These are phyloP conservation scores for Drosophila melanocephala DNA, from an alignment of 2,888 invertebrate species.

Conservation along the genomic window DNA sequence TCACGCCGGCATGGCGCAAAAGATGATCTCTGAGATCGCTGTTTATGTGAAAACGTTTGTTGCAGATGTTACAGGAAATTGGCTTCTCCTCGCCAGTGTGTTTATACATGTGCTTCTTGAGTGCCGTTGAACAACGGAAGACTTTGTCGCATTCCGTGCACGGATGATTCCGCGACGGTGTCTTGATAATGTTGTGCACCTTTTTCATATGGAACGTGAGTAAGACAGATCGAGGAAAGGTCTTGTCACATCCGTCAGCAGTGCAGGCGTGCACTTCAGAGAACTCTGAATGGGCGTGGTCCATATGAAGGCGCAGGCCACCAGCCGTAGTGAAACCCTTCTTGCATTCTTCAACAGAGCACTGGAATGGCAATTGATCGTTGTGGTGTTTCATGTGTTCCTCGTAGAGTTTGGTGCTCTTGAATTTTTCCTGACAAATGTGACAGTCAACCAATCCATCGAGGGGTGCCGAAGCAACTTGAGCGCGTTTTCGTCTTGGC, in stretches of 20 bases:
- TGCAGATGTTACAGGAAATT: constrained; percentile 81
- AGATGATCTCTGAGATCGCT: constrained; percentile 83
- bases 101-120: constrained; percentile 83
- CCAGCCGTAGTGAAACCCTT: constrained; percentile 81
- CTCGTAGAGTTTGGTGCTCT: constrained; percentile 73
- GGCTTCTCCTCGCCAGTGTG: constrained; percentile 84
- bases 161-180: constrained; percentile 69
- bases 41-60: constrained; percentile 82
- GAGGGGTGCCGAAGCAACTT: constrained; percentile 53
- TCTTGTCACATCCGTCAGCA: constrained; percentile 77
- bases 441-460: constrained; percentile 77
- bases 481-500: constrained; percentile 61
- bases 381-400: constrained; percentile 83
- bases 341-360: constrained; percentile 74
- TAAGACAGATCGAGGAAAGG: constrained; percentile 75
- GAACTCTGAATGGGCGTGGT: constrained; percentile 80
- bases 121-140: constrained; percentile 82
- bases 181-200: constrained; percentile 74
- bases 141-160: constrained; percentile 83
- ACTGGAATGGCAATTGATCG: constrained; percentile 81
- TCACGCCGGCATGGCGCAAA: constrained; percentile 83
- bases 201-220: constrained; percentile 78
- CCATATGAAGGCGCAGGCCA: constrained; percentile 76
- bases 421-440: constrained; percentile 80
- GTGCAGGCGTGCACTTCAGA: constrained; percentile 74